phyloP scores from a whole-genome alignment of 2,113 vertebrate species.

The Percina caprodes region DNA sequence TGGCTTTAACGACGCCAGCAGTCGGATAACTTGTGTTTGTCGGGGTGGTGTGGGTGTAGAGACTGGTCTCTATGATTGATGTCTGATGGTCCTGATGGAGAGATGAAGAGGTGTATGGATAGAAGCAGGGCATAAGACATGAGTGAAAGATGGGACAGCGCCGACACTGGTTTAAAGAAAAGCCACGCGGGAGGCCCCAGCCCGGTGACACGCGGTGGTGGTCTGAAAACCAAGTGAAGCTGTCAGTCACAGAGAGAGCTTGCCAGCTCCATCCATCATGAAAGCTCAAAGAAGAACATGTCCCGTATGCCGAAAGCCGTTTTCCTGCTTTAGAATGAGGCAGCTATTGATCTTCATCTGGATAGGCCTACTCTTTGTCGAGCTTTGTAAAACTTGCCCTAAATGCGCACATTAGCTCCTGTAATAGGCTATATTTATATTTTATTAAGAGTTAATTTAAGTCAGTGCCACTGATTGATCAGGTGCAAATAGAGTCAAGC shows the following conservation, averaged over 20 bases:
- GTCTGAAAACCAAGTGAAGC: constrained; percentile 52
- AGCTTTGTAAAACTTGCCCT: constrained; percentile 22
- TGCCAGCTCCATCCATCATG: constrained; percentile 66
- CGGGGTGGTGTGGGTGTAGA: constrained; percentile 6
- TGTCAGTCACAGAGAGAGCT: constrained; percentile 68
- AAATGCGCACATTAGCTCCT: neutral
- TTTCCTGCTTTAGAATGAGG: constrained; percentile 15
- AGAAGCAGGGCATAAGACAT: constrained; percentile 54
- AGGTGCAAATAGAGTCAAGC: neutral
- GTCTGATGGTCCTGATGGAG: constrained; percentile 44
- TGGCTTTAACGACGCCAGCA: neutral
- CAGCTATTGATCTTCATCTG: constrained; percentile 38
- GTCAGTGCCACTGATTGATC: neutral
- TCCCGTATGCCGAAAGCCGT: constrained; percentile 34
- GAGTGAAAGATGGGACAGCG: constrained; percentile 63
- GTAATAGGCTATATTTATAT: neutral
- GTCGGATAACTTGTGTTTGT: neutral
- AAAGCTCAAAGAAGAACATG: constrained; percentile 33
- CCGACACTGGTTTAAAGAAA: constrained; percentile 62
- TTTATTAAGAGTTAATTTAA: neutral
- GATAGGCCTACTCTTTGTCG: constrained; percentile 19
- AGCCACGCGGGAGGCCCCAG: constrained; percentile 71
- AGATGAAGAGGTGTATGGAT: constrained; percentile 42
- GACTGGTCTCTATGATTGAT: constrained; percentile 50
- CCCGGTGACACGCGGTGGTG: constrained; percentile 62